These are phyloP conservation scores for Spilosoma lubricipeda DNA, from an alignment of 2,888 invertebrate genomes.

Conservation along the genomic window DNA sequence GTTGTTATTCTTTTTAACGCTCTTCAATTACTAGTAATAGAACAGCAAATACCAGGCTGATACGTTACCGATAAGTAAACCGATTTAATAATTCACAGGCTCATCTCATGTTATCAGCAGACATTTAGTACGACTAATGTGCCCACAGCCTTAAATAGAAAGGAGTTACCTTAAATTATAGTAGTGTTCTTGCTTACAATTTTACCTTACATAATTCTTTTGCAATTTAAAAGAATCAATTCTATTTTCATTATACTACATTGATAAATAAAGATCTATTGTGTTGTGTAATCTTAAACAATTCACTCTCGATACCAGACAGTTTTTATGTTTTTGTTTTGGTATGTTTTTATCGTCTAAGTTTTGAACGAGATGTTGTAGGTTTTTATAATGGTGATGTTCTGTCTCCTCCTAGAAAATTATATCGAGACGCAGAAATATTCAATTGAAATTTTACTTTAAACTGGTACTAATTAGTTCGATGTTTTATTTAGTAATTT, in stretches of 20 bases:
- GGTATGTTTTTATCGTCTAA: neutral
- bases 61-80: neutral
- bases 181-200: slow-evolving; percentile 15
- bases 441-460: neutral
- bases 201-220: slow-evolving; percentile 22
- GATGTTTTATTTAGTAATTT: neutral
- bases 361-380: neutral
- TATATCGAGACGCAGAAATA: neutral
- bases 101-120: neutral
- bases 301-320: slow-evolving; percentile 1
- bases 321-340: slow-evolving; percentile 5
- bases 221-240: slow-evolving; percentile 35
- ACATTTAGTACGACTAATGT: neutral
- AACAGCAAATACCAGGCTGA: neutral
- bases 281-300: slow-evolving; percentile 22
- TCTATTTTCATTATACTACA: slow-evolving; percentile 34
- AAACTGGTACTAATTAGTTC: neutral
- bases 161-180: slow-evolving; percentile 38
- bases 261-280: slow-evolving; percentile 22
- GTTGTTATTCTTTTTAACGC: neutral
- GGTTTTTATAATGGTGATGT: neutral
- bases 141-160: slow-evolving; percentile 36
- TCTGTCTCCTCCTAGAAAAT: neutral
- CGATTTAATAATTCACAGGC: neutral
- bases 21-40: neutral